Conservation (phyloP, 2,888 invertebrate species). For the Endotricha flammealis region DNA sequence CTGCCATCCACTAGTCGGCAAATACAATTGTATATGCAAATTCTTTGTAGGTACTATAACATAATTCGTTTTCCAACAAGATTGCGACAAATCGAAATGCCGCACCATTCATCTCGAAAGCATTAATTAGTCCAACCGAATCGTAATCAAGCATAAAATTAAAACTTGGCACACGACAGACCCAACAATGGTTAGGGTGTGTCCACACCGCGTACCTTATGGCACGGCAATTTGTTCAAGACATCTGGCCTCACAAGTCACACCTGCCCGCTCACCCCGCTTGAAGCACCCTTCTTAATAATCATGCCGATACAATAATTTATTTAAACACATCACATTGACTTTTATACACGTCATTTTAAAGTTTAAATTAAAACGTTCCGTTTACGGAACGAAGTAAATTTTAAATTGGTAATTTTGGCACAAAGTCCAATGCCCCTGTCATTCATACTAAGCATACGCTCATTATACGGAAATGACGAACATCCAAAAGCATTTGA, state of each 20-base stretch:
- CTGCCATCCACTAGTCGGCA: too few relatives aligned
- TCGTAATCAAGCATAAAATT: conserved; percentile 78
- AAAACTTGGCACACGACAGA: conserved; percentile 76
- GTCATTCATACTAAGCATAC: conserved; percentile 54
- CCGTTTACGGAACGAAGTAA: conserved; percentile 11
- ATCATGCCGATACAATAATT: conserved; percentile 7
- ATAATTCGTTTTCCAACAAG: conserved; percentile 24
- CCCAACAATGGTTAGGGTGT: conserved; percentile 64
- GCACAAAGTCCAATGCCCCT: conserved; percentile 65
- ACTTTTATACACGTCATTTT: conserved; percentile 23
- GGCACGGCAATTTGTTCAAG: conserved; percentile 75
- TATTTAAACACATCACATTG: conserved; percentile 12
- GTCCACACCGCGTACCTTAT: conserved; percentile 71
- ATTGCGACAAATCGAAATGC: conserved; percentile 34
- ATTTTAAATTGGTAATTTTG: conserved; percentile 53
- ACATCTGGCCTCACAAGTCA: conserved; percentile 76
- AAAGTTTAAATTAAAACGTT: conserved; percentile 29
- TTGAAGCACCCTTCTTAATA: conserved; percentile 31
- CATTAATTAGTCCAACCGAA: conserved; percentile 67
- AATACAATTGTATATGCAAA: neutral
- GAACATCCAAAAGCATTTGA: conserved; percentile 55
- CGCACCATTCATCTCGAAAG: conserved; percentile 55
- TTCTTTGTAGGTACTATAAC: neutral
- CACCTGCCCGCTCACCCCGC: conserved; percentile 69
- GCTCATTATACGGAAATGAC: conserved; percentile 73